Base-by-base conservation (phyloP, 2,888 invertebrate species). In the Fabriciana adippe region DNA sequence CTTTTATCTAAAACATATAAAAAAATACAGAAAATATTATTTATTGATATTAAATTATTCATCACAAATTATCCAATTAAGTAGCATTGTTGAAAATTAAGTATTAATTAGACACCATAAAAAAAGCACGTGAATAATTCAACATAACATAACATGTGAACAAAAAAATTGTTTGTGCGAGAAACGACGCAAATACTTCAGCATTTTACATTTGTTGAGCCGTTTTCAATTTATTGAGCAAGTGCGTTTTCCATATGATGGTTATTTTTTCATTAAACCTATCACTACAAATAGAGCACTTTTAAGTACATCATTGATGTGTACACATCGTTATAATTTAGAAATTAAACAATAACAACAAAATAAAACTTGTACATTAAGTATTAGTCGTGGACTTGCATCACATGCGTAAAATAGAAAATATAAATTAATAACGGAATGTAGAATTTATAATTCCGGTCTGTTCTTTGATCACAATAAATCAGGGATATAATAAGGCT, bases 381-480 rank as follows among this genome's bases (percentile, higher is more conserved):
- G 87, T 90, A 89, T 87, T 86, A 91, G 89, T 90, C 90, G 90
- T 90, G 89, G 90, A 90, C 90, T 90, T 87, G 92, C 92, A 92
- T 92, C 82, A 89, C 81, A 92, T 92, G 92, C 92, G 86, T 74
- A 79, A 81, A 81, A 83, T 81, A 84, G 79, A 84, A 84, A 85
- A 84, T 81, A 87, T 82, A 88, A 86, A 84, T 78, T 79, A 84
- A 76, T 84, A 90, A 89, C 82, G 92, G 91, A 92, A 92, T 91
- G 90, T 88, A 89, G 90, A 92, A 92, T 92, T 91, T 81, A 86
- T 83, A 90, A 92, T 92, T 91, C 92, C 86, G 84, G 89, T 87
- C 87, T 88, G 84, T 88, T 69, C 64, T 81, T 86, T 79, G 77
- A 92, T 91, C 92, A 92, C 92, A 91, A 87, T 89, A 90, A 86